Conservation (phyloP, 2,113 vertebrate species). For the Nothoprocta perdicaria region DNA sequence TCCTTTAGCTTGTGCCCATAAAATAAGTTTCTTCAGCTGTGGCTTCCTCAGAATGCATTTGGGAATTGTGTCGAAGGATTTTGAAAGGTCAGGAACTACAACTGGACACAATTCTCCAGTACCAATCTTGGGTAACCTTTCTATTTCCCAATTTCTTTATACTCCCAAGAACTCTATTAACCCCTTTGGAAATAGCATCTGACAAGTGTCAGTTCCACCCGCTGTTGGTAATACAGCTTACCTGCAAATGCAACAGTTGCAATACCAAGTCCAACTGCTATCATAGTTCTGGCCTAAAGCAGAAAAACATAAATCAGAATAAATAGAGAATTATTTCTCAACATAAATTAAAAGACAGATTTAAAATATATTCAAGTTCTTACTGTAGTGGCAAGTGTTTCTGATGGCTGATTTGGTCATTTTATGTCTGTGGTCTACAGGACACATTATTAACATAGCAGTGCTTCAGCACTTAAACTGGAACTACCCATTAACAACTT, state of each 20-base stretch:
- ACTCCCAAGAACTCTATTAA: background rate
- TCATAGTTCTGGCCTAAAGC: slow-evolving; percentile 83
- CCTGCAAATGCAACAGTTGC: slow-evolving; percentile 91
- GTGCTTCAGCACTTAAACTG: background rate
- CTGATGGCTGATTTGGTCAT: background rate
- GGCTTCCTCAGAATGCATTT: background rate
- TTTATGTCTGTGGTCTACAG: background rate
- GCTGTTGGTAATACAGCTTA: slow-evolving; percentile 61
- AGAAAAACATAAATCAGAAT: slow-evolving; percentile 6
- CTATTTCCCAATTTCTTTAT: background rate
- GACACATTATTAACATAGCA: background rate
- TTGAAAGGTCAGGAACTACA: background rate
- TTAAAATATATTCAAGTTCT: background rate
- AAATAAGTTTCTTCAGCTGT: background rate
- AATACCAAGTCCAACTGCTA: slow-evolving; percentile 90
- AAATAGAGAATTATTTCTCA: background rate
- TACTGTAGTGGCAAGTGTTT: background rate
- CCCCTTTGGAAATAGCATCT: background rate
- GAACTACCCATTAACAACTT: background rate
- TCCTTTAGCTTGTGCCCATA: background rate
- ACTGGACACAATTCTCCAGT: background rate
- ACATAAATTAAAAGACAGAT: background rate
- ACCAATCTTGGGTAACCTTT: background rate
- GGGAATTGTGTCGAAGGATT: background rate
- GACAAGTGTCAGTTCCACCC: background rate